Base-by-base conservation (phyloP, 2,888 invertebrate genomes). In the Cyrtodaria siliqua region DNA sequence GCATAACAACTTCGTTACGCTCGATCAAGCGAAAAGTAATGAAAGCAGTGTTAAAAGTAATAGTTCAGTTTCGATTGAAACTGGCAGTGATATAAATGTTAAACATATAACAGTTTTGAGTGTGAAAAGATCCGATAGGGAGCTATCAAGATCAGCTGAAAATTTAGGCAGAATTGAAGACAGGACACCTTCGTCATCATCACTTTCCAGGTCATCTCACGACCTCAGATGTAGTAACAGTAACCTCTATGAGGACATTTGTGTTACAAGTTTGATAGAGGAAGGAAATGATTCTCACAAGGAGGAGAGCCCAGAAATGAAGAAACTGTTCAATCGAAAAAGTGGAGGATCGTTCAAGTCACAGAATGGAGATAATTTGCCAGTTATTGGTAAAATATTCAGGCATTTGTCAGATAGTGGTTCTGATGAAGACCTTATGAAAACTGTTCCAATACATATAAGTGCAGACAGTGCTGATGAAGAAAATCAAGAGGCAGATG, bases 101-200 rank as follows among this genome's bases (percentile, higher is more conserved):
- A 60, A 61, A 29, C 64, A 47, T 56, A 27, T 68, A 27, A 57
- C 50, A 23, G 50, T 71, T n/a, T 20, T 57, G 33, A 61, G 47
- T 27, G 38, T 77, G 1, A 68, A 67, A 27, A 14, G 49, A 40
- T 77, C 71, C 8, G 66, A 66, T 16, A 59, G 60, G 23, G 71
- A 68, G 26, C 29, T 72, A n/a, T 75, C 79, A 55, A 67, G 60
- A 29, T 79, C 69, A 33, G 62, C 61, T 26, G 69, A 70, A 18
- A 44, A 70, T 26, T 33, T 70, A 26, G 56, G 62, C 26, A 26
- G 20, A 24, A 52, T 38, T 42, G 26, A 18, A 50, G 20, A 50
- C 4, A 4, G 33, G 4, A 12, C 33, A 8, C 33, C 33, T 33
- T 12, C 12, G 33, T 20, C 50, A 20, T 12, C 50, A 20, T 12